Percentiles rank a stretch among this genome's conserved stretches.
phyloP scores from a whole-genome alignment of 2,113 vertebrate species.

The Neolamprologus kungweensis region DNA sequence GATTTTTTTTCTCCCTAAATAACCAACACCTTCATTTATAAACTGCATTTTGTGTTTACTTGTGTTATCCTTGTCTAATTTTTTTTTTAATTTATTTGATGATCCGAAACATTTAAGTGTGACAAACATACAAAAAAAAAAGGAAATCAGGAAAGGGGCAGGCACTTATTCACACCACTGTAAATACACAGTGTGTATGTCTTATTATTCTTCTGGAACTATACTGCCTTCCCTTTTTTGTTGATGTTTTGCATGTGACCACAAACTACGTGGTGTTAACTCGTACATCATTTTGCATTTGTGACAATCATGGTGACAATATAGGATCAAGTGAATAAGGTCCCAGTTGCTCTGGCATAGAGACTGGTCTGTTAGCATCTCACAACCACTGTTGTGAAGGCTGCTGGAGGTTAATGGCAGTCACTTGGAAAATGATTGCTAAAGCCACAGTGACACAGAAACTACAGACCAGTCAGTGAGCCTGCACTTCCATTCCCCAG shows the following conservation, averaged over 20 bases:
- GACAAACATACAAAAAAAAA: neutral
- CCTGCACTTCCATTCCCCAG: neutral
- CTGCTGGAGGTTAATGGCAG: neutral
- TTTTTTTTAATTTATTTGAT: accelerated
- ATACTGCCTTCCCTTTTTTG: neutral
- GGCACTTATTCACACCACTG: neutral
- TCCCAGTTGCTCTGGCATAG: neutral
- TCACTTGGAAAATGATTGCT: neutral
- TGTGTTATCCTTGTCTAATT: neutral
- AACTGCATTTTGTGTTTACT: accelerated
- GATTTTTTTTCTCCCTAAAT: neutral
- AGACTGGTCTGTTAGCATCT: neutral
- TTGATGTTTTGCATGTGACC: neutral
- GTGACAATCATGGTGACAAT: neutral
- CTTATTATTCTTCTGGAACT: neutral
- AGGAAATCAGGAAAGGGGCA: neutral
- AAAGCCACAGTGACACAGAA: neutral
- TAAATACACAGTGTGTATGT: neutral
- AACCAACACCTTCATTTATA: neutral
- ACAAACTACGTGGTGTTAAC: neutral
- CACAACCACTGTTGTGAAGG: neutral
- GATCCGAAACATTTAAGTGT: neutral
- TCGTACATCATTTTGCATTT: neutral
- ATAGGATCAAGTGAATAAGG: neutral
- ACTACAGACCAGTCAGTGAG: neutral